Conservation (phyloP, 2,888 invertebrate genomes). For the Cyclophora albipunctata region DNA sequence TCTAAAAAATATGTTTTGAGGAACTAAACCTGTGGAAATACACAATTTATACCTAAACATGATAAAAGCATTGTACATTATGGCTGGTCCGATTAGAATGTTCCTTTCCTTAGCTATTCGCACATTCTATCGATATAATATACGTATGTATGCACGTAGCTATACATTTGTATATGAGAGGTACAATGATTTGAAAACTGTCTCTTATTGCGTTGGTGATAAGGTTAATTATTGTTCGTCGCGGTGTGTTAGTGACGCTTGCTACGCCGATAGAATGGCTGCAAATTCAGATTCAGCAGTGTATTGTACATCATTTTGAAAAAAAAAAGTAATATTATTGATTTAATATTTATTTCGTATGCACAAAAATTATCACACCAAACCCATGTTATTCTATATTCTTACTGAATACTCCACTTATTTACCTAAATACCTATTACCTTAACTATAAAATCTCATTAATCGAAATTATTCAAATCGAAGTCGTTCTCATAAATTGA, state of each 20-base stretch:
- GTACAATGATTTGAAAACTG: constrained; percentile 32
- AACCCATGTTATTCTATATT: background rate
- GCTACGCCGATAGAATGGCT: constrained; percentile 30
- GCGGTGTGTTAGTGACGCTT: constrained; percentile 33
- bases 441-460: background rate
- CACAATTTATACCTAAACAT: too few relatives aligned
- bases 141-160: constrained; percentile 48
- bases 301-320: constrained; percentile 11
- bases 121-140: constrained; percentile 14
- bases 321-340: background rate
- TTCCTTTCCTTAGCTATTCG: constrained; percentile 23
- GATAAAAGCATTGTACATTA: too few relatives aligned
- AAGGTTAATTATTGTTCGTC: constrained; percentile 41
- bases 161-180: constrained; percentile 42
- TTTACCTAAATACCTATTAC: background rate
- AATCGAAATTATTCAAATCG: background rate
- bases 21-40: too few relatives aligned
- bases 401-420: background rate
- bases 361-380: background rate
- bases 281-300: constrained; percentile 34
- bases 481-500: too few relatives aligned
- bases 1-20: constrained; percentile 17
- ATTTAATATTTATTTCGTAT: background rate
- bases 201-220: constrained; percentile 27
- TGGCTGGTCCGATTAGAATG: constrained; percentile 4